Conservation (phyloP, 1,140 invertebrate species). For the Lithobius niger region DNA sequence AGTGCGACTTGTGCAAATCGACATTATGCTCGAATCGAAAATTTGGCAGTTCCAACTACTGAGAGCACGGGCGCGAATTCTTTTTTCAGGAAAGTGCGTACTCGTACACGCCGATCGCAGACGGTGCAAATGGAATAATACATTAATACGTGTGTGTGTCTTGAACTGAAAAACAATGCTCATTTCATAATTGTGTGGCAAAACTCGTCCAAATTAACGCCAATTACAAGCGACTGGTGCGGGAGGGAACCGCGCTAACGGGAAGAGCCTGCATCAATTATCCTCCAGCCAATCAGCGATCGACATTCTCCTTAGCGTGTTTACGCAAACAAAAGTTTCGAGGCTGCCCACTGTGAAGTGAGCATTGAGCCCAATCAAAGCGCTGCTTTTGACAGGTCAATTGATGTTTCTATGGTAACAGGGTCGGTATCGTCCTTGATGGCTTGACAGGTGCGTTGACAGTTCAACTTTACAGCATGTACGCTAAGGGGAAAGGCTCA, state of each 20-base stretch:
- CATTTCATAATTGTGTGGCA: too few relatives aligned
- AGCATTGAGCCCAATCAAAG: conserved; percentile 25
- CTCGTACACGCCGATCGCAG: too few relatives aligned
- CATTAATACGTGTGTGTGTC: too few relatives aligned
- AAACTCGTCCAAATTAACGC: not conserved
- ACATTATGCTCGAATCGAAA: not conserved
- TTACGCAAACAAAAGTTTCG: conserved; percentile 11
- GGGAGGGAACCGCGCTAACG: not conserved
- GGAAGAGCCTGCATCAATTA: conserved; percentile 5
- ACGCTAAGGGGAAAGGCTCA: conserved; percentile 83
- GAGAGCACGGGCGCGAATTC: too few relatives aligned
- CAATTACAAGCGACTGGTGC: not conserved
- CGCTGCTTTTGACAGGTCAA: conserved; percentile 29
- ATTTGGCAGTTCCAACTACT: not conserved
- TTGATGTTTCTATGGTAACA: conserved; percentile 35
- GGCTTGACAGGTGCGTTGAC: conserved; percentile 36
- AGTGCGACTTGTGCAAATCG: too few relatives aligned
- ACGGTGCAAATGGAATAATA: too few relatives aligned
- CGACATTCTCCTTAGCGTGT: not conserved
- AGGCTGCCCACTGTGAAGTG: conserved; percentile 4
- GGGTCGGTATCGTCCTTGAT: conserved; percentile 37
- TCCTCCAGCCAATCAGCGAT: conserved; percentile 5
- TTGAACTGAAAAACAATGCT: too few relatives aligned
- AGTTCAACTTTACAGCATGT: conserved; percentile 43
- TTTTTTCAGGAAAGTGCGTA: too few relatives aligned